Evolutionary conservation across 2,113 vertebrate species (phyloP).

Genomic region (Perca schrenkii): DNA sequence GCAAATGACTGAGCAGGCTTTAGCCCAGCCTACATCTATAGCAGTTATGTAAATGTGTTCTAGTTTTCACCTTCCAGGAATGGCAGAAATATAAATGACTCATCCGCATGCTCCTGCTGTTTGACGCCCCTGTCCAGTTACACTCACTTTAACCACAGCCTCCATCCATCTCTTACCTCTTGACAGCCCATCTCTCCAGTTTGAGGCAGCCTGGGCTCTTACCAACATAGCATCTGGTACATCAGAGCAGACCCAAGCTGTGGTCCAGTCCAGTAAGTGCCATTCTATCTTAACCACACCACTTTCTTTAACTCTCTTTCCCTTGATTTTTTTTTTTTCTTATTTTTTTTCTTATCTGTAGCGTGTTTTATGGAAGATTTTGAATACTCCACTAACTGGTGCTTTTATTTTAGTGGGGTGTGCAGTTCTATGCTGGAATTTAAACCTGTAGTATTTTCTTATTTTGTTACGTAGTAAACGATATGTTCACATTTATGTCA

Average conservation of each 20-base stretch:
- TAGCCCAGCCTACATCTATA: conserved; percentile 21
- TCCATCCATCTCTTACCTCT: conserved; percentile 11
- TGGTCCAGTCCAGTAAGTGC: conserved; percentile 97
- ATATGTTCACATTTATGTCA: background rate
- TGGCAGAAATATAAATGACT: conserved; percentile 44
- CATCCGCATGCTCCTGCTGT: conserved; percentile 18
- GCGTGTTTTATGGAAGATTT: background rate
- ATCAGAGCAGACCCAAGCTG: conserved; percentile 98
- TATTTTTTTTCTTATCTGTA: background rate
- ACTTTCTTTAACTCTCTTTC: background rate
- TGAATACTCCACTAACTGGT: too few relatives aligned
- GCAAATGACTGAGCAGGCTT: conserved; percentile 29
- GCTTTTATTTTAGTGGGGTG: too few relatives aligned
- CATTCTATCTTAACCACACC: background rate
- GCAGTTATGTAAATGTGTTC: conserved; percentile 58
- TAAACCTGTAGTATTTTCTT: background rate
- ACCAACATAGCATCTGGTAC: conserved; percentile 99
- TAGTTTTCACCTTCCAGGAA: conserved; percentile 54
- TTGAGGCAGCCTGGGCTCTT: conserved; percentile 98
- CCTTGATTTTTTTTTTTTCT: background rate
- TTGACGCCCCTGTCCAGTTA: background rate
- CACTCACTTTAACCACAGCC: background rate
- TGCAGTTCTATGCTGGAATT: background rate
- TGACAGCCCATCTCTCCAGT: conserved; percentile 96
- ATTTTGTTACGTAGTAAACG: background rate